Base-by-base conservation (phyloP, 2,797 vertebrate genomes). In the Fistularia commersonii region DNA sequence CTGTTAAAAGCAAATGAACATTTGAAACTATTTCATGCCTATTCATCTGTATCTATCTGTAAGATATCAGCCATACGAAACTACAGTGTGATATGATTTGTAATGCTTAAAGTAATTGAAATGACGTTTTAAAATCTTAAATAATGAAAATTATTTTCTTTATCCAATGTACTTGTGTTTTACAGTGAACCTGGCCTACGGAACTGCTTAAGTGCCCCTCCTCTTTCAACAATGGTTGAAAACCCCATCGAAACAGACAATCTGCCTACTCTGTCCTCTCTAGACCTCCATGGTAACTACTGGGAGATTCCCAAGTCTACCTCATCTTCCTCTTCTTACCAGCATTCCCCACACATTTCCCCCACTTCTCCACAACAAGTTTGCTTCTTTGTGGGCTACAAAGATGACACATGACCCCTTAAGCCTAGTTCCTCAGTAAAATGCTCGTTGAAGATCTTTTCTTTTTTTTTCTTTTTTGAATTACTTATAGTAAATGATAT, bases 251-350 rank as follows among this genome's bases (percentile, higher is more conserved):
- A 77, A 32, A 70, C 70, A 14, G 79, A 88, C 47, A 64, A 39
- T 31, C 60, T 37, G 6, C 81, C 87, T 6, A 79, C 62, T 8
- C 60, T 80, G 8, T 92, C 91, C 50, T 67, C 87, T 41, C 55
- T 78, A 0, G 83, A 90, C 49, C 87, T 93, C 7, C 88, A 90
- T 32, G 66, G 77, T 12, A 90, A 79, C 82, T 84, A 88, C 63
- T 91, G 87, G 90, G 87, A 90, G 47, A 84, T 85, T 37, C 78
- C 85, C 1, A 58, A 51, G 15, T 54, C 74, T 79, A 35, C 41
- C 61, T 61, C 65, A 40, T 31, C 74, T 41, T 11, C 52, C 13
- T 13, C 6, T 53, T 43, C 7, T 6, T 3, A 51, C 12, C 5
- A 8, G 6, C 61, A 67, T 14, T 61, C 50, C 33, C 57, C 69